phyloP scores from a whole-genome alignment of 1,140 invertebrate species.

The Caerostris extrusa region DNA sequence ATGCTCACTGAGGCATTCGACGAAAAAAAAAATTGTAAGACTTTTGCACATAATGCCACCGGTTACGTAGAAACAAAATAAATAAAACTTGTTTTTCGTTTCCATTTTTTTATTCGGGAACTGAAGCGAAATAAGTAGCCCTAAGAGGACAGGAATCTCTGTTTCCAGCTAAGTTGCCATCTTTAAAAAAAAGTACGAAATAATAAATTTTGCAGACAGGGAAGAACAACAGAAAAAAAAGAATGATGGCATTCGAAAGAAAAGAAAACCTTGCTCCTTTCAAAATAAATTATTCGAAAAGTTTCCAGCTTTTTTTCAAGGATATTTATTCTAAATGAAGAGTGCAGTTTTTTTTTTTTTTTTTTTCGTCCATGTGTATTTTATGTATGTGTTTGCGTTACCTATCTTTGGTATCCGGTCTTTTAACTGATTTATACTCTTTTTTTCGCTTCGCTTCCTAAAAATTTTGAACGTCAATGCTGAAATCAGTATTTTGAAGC shows the following conservation, averaged over 20 bases:
- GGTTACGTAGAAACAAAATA: conserved; percentile 71
- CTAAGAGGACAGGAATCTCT: conserved; percentile 73
- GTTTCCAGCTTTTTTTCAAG: conserved; percentile 17
- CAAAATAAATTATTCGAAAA: conserved; percentile 37
- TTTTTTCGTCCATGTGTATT: not conserved
- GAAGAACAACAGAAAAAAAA: not conserved
- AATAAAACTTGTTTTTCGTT: conserved; percentile 68
- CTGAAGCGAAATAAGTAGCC: conserved; percentile 76
- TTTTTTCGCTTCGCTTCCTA: too few relatives aligned
- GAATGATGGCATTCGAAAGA: conserved; percentile 11
- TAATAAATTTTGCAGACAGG: conserved; percentile 46
- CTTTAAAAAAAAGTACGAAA: conserved; percentile 62
- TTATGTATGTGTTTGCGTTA: not conserved
- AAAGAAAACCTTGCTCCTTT: conserved; percentile 9
- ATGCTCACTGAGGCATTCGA: conserved; percentile 63
- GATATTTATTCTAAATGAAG: conserved; percentile 36
- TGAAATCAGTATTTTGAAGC: too few relatives aligned
- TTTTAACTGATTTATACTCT: not conserved
- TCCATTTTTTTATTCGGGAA: conserved; percentile 55
- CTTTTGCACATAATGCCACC: conserved; percentile 72
- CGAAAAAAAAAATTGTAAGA: not conserved
- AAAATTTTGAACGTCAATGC: too few relatives aligned
- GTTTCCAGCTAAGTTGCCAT: conserved; percentile 75
- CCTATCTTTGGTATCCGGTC: not conserved
- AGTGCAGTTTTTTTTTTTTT: not conserved